Base-by-base conservation (phyloP, 2,797 vertebrate species). In the Apodemus agrarius region DNA sequence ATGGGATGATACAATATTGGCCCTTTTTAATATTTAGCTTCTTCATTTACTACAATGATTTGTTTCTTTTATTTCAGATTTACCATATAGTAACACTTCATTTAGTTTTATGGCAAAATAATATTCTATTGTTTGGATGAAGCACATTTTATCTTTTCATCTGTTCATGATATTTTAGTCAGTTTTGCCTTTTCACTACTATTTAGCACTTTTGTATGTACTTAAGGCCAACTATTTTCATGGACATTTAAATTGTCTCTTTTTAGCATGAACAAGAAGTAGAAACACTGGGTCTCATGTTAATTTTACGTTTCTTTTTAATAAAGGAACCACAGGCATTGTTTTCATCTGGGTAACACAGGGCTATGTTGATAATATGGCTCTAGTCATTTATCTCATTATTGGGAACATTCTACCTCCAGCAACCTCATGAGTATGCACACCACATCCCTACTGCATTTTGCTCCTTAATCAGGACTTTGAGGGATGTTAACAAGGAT, bases 1-100 rank as follows among this genome's bases (percentile, higher is more conserved):
- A 37, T 59, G 26, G 43, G 89, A n/a, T 89, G 52, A 16, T 49
- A 29, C 16, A 29, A 13, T 10, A 49, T n/a, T 46, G 57, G 24
- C 29, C 0, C 14, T 52, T 88, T 79, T 67, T 31, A 65, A 34
- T 74, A 6, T 65, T 43, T 59, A 37, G 22, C 34, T 91, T 85
- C 52, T 93, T 85, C 52, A 93, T 61, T 83, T 59, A 59, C 9
- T n/a, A 31, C 81, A 61, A 78, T 82, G 75, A 34, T 40, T 93
- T 97, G 54, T 46, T 92, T 97, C 61, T 67, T 11, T 82, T 84
- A 67, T 24, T 88, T 29, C 34, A 59, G 69, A 2, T 74, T 89
- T 75, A 29, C 4, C 54, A 40, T 84, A 8, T 40, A 63, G 63
- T 10, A 63, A 19, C 5, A 69, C 13, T 83, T 59, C 34, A 19